Percentiles rank a stretch among this genome's conserved stretches.
Conservation (phyloP, 2,888 invertebrate species). For the Acrobasis consociella region DNA sequence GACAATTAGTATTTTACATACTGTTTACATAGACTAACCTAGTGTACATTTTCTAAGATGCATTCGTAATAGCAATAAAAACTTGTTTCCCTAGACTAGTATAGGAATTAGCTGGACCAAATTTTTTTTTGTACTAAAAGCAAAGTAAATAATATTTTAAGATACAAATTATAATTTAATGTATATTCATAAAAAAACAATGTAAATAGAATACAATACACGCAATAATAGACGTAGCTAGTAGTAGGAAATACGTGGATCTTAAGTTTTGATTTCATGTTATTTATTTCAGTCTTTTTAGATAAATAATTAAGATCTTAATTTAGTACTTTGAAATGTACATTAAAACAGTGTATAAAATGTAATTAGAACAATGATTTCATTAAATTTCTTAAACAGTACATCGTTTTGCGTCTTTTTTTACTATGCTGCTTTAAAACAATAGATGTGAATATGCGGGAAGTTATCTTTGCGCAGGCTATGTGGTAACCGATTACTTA, state of each 20-base stretch:
- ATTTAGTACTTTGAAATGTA: slow-evolving; percentile 64
- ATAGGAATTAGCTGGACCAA: slow-evolving; percentile 82
- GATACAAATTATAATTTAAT: slow-evolving; percentile 61
- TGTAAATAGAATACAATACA: slow-evolving; percentile 71
- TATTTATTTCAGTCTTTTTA: slow-evolving; percentile 72
- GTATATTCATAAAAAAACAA: slow-evolving; percentile 67
- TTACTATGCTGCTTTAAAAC: too few species aligned
- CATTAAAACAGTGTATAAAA: slow-evolving; percentile 77
- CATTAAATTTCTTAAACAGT: slow-evolving; percentile 79
- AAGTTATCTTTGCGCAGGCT: too few species aligned
- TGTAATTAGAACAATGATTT: slow-evolving; percentile 80
- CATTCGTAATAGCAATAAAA: slow-evolving; percentile 65
- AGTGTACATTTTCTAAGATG: slow-evolving; percentile 57
- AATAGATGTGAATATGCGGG: too few species aligned
- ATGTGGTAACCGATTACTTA: too few species aligned
- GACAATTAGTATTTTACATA: slow-evolving; percentile 11
- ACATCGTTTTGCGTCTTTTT: slow-evolving; percentile 16
- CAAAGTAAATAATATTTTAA: slow-evolving; percentile 54
- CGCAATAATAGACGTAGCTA: slow-evolving; percentile 74
- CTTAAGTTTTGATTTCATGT: slow-evolving; percentile 60
- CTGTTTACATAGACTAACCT: slow-evolving; percentile 36
- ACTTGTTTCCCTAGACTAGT: slow-evolving; percentile 70
- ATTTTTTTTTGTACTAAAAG: slow-evolving; percentile 74
- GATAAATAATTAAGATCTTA: slow-evolving; percentile 52
- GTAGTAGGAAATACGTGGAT: slow-evolving; percentile 61